Evolutionary conservation across 2,888 invertebrate species (phyloP).

Genomic region (Drosophila meridiana): DNA sequence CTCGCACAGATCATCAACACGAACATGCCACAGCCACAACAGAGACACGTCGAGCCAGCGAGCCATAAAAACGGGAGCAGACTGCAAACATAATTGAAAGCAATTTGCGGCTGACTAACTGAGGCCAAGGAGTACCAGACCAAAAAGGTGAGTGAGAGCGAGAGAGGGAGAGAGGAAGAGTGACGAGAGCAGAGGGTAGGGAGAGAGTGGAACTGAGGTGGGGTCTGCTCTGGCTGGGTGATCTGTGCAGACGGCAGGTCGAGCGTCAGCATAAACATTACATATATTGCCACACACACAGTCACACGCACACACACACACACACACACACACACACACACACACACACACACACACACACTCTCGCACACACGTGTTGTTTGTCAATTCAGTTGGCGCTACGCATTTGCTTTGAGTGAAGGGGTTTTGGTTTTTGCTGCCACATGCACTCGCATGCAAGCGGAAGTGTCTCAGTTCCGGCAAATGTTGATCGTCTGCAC

Average conservation of each 20-base stretch:
- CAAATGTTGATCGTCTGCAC: slow-evolving; percentile 54
- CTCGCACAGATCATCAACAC: slow-evolving; percentile 70
- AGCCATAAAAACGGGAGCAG: slow-evolving; percentile 76
- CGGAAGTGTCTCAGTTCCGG: slow-evolving; percentile 76
- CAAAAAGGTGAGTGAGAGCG: neutral
- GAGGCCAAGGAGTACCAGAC: slow-evolving; percentile 4
- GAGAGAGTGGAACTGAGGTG: slow-evolving; percentile 4
- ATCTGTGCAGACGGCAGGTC: slow-evolving; percentile 31
- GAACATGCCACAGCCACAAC: slow-evolving; percentile 52
- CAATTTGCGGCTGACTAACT: slow-evolving; percentile 72
- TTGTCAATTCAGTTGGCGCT: slow-evolving; percentile 69
- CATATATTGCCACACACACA: slow-evolving; percentile 59
- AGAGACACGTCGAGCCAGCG: slow-evolving; percentile 73
- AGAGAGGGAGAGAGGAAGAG: neutral
- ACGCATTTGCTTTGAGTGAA: slow-evolving; percentile 10
- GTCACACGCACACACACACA: slow-evolving; percentile 11
- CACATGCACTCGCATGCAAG: slow-evolving; percentile 28
- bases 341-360: slow-evolving; percentile 7
- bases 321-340: slow-evolving; percentile 14
- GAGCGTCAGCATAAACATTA: slow-evolving; percentile 71
- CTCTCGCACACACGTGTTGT: slow-evolving; percentile 69
- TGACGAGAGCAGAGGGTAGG: neutral
- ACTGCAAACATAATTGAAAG: slow-evolving; percentile 79
- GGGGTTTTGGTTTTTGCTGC: slow-evolving; percentile 21
- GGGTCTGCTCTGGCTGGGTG: slow-evolving; percentile 23